Base-by-base conservation (phyloP, 2,888 invertebrate species). In the Lissonota sp. region DNA sequence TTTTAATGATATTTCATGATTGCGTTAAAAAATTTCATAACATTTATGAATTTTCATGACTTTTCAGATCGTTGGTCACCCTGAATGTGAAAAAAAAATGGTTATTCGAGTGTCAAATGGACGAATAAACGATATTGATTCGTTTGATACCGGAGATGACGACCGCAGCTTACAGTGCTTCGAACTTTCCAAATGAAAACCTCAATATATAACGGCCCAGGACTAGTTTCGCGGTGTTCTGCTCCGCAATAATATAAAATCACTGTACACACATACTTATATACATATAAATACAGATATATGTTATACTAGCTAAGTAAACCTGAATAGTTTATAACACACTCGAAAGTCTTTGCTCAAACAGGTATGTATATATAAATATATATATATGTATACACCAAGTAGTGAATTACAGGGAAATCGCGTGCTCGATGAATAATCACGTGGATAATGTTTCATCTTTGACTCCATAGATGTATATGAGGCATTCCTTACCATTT, bases 111-210 rank as follows among this genome's bases (percentile, higher is more conserved):
- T 51, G 39, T 55, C 3, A 51, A 26, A 16, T n/a, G 39, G 58
- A 66, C 53, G 37, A 58, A 69, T 44, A 44, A 10, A 63, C 66
- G 55, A 72, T 57, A 71, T 16, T 8, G 16, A 63, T 76, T 76
- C 63, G 58, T 71, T 26, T 39, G 62, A 53, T 51, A 70, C 14
- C 74, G 49, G 51, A 70, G 67, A 67, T 70, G 44, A 26, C n/a
- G 70, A 79, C 74, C 74, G 74, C 74, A 74, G 26, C 26, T 26
- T 26, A 49, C 51, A 26, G 71, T 51, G 64, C 64, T 74, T 70
- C 57, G 79, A 64, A 79, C 79, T 79, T 79, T 79, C 79, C 74
- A 79, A 26, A 79, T 79, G 73, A 78, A 69, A 73, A 74, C 62
- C 63, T 76, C 70, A 62, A 69, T 49, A 49, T 26, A 26, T 12